These are phyloP conservation scores for Clavelina lepadiformis DNA, from an alignment of 23 tunicate species.

Conservation along the genomic window DNA sequence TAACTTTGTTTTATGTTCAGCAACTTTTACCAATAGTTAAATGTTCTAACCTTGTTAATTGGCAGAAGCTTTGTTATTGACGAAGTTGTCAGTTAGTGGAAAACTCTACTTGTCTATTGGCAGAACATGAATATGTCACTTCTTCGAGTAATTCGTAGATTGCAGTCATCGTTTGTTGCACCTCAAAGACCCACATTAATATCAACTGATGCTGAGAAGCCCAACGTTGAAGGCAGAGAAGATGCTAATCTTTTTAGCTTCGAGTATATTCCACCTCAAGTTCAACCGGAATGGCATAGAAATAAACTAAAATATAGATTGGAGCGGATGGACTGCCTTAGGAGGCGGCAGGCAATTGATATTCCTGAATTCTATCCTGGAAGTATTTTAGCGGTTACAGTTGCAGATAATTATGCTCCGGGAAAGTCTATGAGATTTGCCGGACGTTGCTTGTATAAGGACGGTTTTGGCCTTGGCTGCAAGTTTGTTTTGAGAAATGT, in stretches of 20 bases:
- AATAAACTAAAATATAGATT: constrained; percentile 73
- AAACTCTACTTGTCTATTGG: too few species aligned
- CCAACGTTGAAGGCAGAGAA: constrained; percentile 85
- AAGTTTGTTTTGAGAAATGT: constrained; percentile 75
- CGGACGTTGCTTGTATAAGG: constrained; percentile 66
- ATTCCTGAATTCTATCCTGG: constrained; percentile 96
- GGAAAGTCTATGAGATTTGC: constrained; percentile 63
- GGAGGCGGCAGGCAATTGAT: constrained; percentile 52
- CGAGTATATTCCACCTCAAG: constrained; percentile 76
- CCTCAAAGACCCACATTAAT: constrained; percentile 18
- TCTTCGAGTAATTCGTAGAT: too few species aligned
- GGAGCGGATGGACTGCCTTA: constrained; percentile 85
- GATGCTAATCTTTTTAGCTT: constrained; percentile 51
- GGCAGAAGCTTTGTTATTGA: too few species aligned
- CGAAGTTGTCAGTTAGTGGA: too few species aligned
- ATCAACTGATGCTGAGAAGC: constrained; percentile 5
- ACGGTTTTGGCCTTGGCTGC: constrained; percentile 89
- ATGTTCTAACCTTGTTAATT: too few species aligned
- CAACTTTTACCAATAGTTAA: too few species aligned
- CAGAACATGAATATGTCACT: too few species aligned
- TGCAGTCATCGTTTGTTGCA: constrained; percentile 28
- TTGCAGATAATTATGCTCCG: constrained; percentile 51
- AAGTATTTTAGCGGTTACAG: constrained; percentile 64
- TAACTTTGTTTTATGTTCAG: too few species aligned
- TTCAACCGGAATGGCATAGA: constrained; percentile 86